Conservation (phyloP, 2,113 vertebrate genomes). For the Pollachius pollachius region DNA sequence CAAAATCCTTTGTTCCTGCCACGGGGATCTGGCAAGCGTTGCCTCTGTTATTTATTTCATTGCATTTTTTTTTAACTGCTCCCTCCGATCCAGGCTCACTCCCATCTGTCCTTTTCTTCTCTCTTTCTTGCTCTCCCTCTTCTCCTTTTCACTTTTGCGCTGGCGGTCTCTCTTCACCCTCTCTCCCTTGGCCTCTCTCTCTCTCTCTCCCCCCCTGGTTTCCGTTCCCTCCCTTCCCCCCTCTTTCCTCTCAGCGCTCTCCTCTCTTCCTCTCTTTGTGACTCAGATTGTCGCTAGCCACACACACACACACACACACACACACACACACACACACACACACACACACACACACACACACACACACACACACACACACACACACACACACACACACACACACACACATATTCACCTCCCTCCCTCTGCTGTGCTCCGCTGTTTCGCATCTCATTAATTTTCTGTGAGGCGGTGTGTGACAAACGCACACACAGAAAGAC, state of each 20-base stretch:
- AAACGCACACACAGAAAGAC: slow-evolving; percentile 36
- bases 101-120: slow-evolving; percentile 31
- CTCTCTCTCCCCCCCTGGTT: slow-evolving; percentile 51
- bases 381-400: slow-evolving; percentile 1
- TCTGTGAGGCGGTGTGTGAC: slow-evolving; percentile 70
- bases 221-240: slow-evolving; percentile 49
- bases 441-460: slow-evolving; percentile 73
- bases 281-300: slow-evolving; percentile 70
- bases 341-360: slow-evolving; percentile 18
- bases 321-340: slow-evolving; percentile 5
- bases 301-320: slow-evolving; percentile 17
- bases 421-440: slow-evolving; percentile 55
- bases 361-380: slow-evolving; percentile 24
- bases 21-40: slow-evolving; percentile 44
- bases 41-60: slow-evolving; percentile 1
- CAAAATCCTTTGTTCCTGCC: slow-evolving; percentile 41
- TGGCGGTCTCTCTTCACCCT: slow-evolving; percentile 23
- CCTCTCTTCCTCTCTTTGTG: slow-evolving; percentile 72
- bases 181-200: slow-evolving; percentile 2
- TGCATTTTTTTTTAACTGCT: background rate
- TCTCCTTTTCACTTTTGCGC: slow-evolving; percentile 27
- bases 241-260: slow-evolving; percentile 55
- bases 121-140: slow-evolving; percentile 26
- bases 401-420: slow-evolving; percentile 17
- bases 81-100: slow-evolving; percentile 20